Conservation (phyloP, 2,888 invertebrate genomes). For the Scaptomyza caliginosa region DNA sequence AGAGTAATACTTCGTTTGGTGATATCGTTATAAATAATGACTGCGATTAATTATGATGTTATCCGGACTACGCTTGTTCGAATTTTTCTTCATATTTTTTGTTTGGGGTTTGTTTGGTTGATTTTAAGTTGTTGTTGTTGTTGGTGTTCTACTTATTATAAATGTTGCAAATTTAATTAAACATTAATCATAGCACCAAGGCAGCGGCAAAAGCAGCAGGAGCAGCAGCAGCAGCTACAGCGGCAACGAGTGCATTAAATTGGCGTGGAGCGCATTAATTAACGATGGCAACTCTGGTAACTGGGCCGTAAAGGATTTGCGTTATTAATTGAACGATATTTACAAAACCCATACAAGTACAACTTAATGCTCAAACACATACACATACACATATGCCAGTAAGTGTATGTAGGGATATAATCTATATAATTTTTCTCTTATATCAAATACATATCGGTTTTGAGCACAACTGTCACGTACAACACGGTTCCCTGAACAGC, state of each 20-base stretch:
- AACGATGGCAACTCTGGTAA: constrained; percentile 56
- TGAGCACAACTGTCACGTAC: constrained; percentile 67
- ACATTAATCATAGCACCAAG: constrained; percentile 63
- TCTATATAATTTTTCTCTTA: neutral
- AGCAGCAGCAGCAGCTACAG: neutral
- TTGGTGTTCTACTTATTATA: constrained; percentile 19
- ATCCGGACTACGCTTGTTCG: constrained; percentile 45
- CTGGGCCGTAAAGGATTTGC: constrained; percentile 70
- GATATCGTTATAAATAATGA: constrained; percentile 74
- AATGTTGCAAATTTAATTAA: constrained; percentile 69
- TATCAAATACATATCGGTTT: constrained; percentile 12
- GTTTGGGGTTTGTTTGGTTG: neutral
- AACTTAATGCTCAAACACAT: constrained; percentile 14
- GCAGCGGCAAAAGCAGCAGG: constrained; percentile 3
- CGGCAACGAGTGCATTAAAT: constrained; percentile 53
- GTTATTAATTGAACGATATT: constrained; percentile 66
- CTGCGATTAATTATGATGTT: constrained; percentile 72
- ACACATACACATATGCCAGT: neutral
- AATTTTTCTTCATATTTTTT: constrained; percentile 11
- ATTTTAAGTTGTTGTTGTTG: constrained; percentile 3
- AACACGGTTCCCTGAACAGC: constrained; percentile 17
- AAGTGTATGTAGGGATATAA: neutral
- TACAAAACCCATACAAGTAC: constrained; percentile 13
- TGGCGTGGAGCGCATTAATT: constrained; percentile 66
- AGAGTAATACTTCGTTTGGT: constrained; percentile 10